Base-by-base conservation (phyloP, 2,113 vertebrate species). In the Malurus cyaneus region DNA sequence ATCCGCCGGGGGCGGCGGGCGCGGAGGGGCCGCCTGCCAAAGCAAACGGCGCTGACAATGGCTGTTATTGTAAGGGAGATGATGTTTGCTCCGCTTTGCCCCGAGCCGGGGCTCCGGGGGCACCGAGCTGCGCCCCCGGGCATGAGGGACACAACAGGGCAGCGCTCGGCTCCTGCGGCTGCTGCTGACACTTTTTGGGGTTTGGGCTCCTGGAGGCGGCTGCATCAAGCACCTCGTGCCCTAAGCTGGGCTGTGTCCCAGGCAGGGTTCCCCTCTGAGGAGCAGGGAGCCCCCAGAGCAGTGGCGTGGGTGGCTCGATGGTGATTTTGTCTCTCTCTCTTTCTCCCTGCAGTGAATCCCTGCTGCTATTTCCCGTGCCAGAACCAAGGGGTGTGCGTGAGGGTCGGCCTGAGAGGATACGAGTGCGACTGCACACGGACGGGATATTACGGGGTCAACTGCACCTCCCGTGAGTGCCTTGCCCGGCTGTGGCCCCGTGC, bases 281-380 rank as follows among this genome's bases (percentile, higher is more conserved):
- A 69, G 65, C 60, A 12, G 39, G 34, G 21, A 74, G 61, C 4
- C 8, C 5, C 26, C 1, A 7, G 47, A 2, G 8, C 9, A 7
- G 79, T 2, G 66, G 14, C 20, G 2, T 19, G 2, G 2, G 14
- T 10, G 74, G 34, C 26, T 46, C 62, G 56, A 11, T 10, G 53
- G 31, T 87, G 87, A 94, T 6, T 0, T 0, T 29, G 11, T 79
- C 16, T 77, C 65, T 94, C 91, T 2, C n/a, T 31, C 17, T 70
- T 41, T 46, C 47, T 54, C 60, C 21, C 80, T 2, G 5, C 98
- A 99, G 99, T 98, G 95, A 99, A 99, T 69, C 99, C 99, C 21
- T 99, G 99, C n/a, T 99, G 99, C 95, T 98, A 97, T 94, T 99
- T 98, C 86, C 99, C 99, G 1, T 99, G 99, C 88, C 98, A 99